Evolutionary conservation across 1,140 invertebrate species (phyloP), one percentile per base, ranked within the genome.

Genomic region (Drosophila teissieri): DNA sequence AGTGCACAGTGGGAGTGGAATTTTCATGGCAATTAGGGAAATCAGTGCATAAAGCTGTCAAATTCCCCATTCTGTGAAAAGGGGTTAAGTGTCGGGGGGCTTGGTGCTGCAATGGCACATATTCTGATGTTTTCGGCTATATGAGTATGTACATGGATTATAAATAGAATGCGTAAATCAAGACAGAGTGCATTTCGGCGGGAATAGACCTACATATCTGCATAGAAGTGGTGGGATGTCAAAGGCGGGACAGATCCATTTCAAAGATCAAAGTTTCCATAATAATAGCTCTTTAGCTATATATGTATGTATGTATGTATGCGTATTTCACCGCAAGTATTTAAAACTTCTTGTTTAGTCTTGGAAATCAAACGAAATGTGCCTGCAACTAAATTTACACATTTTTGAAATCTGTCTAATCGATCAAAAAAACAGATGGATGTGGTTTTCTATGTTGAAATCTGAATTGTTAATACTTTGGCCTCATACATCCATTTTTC

Each of bases 11-110:
- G 48, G 17, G 49, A 17, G 19, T 34, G 67, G 67, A 48, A 70
- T 69, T 70, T 69, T 48, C 51, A 70, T 69, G 45, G 67, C 67
- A 70, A 70, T 70, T 70, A 70, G 63, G 31, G 44, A 69, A 69
- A 70, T 69, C 67, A 56, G 49, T 70, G 52, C 49, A 70, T 70
- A 68, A 69, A 70, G 51, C 67, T 70, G 67, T 70, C 67, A 69
- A 46, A 55, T 69, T 17, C 45, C 36, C 40, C 12, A 24, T 68
- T 45, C 12, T 11, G 24, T 17, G 19, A 45, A 54, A 70, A 46
- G 42, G 40, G 63, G 34, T 46, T 52, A 39, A 31, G 19, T 51
- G 46, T 14, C 24, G 46, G 22, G 45, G 14, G 45, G 22, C 3
- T 24, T 24, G 22, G 24, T 15, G 58, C 31, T 37, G 58, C 31